Evolutionary conservation across 1,140 invertebrate genomes (phyloP).

Genomic region (Andricus grossulariae): DNA sequence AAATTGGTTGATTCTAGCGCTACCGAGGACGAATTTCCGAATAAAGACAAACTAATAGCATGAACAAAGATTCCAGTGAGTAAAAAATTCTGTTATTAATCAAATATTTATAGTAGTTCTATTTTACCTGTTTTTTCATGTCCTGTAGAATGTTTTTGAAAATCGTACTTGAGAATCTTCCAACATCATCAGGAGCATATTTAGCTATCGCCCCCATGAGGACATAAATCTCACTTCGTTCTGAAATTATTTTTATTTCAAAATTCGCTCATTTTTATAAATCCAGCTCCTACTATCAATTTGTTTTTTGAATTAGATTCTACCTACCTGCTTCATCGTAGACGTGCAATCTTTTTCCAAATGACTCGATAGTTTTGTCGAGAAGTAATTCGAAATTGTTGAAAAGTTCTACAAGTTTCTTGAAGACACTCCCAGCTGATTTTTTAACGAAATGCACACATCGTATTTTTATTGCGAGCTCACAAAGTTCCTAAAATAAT

Average conservation of each 20-base stretch:
- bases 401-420: constrained; percentile 54
- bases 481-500: constrained; percentile 53
- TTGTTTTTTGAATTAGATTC: background rate
- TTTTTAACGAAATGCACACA: constrained; percentile 41
- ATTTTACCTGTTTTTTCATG: constrained; percentile 2
- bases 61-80: no score
- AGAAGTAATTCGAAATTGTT: constrained; percentile 46
- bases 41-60: no score
- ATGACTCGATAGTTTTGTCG: constrained; percentile 44
- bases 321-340: constrained; percentile 11
- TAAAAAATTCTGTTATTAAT: no score
- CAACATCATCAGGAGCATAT: background rate
- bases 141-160: background rate
- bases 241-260: constrained; percentile 25
- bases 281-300: background rate
- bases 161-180: constrained; percentile 3
- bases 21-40: no score
- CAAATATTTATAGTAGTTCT: background rate
- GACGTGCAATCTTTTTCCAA: constrained; percentile 31
- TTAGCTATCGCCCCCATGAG: constrained; percentile 32
- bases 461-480: constrained; percentile 42
- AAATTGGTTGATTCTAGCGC: no score
- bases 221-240: constrained; percentile 39
- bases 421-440: constrained; percentile 48
- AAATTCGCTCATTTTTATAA: background rate